phyloP scores from a whole-genome alignment of 2,888 invertebrate genomes.

The Gibbula magus region DNA sequence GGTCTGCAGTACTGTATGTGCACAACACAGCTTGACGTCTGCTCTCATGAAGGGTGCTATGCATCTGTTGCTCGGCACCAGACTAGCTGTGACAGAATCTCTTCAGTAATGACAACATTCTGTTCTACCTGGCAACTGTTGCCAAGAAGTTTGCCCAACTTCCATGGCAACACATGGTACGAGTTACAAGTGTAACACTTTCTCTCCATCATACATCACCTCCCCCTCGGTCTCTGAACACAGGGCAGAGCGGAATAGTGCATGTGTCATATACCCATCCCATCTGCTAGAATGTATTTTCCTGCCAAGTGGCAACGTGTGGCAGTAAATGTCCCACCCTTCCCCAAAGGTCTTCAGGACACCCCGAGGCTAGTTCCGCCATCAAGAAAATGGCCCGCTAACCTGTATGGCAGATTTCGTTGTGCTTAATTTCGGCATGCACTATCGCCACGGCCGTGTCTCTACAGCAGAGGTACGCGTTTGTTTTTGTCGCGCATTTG shows the following conservation, averaged over 20 bases:
- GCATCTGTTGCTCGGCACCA: no score
- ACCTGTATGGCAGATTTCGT: constrained; percentile 2
- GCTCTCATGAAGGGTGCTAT: no score
- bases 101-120: neutral
- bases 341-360: no score
- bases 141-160: neutral
- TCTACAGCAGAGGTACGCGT: neutral
- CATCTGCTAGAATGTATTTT: neutral
- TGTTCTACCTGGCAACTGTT: neutral
- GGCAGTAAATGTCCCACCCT: no score
- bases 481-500: neutral
- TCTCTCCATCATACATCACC: no score
- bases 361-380: no score
- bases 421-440: constrained; percentile 1
- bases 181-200: neutral
- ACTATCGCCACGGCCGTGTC: neutral
- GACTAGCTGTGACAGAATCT: neutral
- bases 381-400: neutral
- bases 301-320: no score
- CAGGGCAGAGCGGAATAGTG: neutral
- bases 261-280: neutral
- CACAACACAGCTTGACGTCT: no score
- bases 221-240: neutral
- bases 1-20: no score
- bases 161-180: neutral